A percentile compares a stretch with the other conserved stretches of the same genome.
Conservation (phyloP, 1,140 invertebrate species). For the Tetramorium simillimum region DNA sequence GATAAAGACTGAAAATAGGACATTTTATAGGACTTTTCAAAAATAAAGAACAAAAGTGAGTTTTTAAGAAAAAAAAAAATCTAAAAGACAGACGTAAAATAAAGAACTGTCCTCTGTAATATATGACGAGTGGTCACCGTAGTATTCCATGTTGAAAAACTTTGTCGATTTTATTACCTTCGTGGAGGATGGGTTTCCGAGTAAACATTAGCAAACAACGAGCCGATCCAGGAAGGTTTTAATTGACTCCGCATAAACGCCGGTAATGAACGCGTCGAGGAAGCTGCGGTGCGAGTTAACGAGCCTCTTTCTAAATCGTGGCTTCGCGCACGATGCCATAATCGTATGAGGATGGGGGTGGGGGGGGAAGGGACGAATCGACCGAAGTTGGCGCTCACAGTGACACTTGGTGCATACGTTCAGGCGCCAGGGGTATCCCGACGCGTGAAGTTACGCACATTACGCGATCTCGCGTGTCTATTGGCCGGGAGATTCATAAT, state of each 20-base stretch:
- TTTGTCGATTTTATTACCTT: not conserved
- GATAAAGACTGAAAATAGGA: no score
- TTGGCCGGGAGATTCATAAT: not conserved
- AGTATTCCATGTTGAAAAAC: not conserved
- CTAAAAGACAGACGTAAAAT: no score
- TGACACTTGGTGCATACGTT: not conserved
- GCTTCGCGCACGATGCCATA: not conserved
- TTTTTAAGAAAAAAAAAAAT: no score
- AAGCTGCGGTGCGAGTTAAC: slow-evolving; percentile 11
- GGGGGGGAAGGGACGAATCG: no score
- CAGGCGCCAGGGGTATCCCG: not conserved
- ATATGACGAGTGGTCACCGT: no score
- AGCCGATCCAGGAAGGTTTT: not conserved
- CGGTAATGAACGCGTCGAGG: not conserved
- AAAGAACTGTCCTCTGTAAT: no score
- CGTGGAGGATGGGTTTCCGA: not conserved
- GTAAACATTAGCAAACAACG: not conserved
- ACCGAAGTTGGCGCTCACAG: not conserved
- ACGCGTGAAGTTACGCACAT: not conserved
- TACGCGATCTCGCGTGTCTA: not conserved
- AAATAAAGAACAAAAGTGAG: no score
- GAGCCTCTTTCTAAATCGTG: slow-evolving; percentile 14
- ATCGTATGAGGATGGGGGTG: not conserved
- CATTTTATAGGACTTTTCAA: no score
- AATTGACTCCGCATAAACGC: not conserved